These are phyloP conservation scores for Prosopocoilus inquinatus DNA, from an alignment of 2,888 invertebrate genomes.

Conservation along the genomic window DNA sequence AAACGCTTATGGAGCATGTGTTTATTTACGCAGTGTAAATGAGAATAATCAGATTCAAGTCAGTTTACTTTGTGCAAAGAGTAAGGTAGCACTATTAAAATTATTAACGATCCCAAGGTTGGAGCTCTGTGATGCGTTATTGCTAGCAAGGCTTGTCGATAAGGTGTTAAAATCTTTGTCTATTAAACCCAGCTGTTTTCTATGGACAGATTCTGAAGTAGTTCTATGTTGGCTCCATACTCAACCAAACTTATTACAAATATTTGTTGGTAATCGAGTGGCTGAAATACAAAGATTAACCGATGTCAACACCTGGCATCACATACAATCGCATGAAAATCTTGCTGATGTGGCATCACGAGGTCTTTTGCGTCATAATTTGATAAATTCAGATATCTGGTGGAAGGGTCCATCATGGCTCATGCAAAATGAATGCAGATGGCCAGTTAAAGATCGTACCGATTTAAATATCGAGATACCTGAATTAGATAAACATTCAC, in stretches of 20 bases:
- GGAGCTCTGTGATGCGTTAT: conserved; percentile 13
- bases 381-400: no score
- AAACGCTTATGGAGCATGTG: conserved; percentile 28
- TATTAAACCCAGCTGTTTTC: neutral
- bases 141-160: conserved; percentile 7
- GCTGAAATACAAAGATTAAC: conserved; percentile 13
- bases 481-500: no score
- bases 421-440: no score
- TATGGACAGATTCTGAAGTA: conserved; percentile 11
- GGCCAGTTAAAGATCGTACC: no score
- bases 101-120: conserved; percentile 14
- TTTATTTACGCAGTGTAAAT: conserved; percentile 22
- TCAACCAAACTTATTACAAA: conserved; percentile 5
- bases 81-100: conserved; percentile 12
- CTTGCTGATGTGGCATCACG: conserved; percentile 17
- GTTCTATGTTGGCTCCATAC: conserved; percentile 8
- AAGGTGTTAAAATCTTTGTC: neutral
- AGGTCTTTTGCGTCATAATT: no score
- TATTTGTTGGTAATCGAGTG: conserved; percentile 10
- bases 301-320: conserved; percentile 8
- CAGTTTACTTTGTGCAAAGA: conserved; percentile 12
- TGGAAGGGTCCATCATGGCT: no score
- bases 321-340: conserved; percentile 10
- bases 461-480: no score
- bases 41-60: neutral